A percentile compares a stretch with the other conserved stretches of the same genome.
Conservation (phyloP, 2,113 vertebrate genomes). For the Siniperca chuatsi region DNA sequence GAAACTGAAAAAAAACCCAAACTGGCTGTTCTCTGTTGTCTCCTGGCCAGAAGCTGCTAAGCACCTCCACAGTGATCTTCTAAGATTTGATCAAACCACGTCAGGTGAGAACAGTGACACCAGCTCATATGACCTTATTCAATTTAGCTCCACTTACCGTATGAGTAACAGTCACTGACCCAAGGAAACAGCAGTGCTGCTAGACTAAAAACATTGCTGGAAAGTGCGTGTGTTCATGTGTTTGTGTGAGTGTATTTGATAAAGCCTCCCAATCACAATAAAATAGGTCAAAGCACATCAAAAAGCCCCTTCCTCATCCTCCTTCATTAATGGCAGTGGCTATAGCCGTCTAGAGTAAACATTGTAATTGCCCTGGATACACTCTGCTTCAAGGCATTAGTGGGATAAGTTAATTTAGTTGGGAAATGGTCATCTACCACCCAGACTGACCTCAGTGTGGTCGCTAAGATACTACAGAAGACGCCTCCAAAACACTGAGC, state of each 20-base stretch:
- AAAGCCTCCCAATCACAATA: constrained; percentile 29
- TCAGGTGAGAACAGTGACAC: constrained; percentile 56
- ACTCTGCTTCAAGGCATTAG: constrained; percentile 50
- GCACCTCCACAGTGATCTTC: constrained; percentile 24
- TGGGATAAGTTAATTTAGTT: constrained; percentile 48
- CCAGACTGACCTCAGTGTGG: constrained; percentile 39
- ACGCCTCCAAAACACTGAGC: neutral
- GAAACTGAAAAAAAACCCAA: neutral
- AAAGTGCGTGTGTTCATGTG: constrained; percentile 31
- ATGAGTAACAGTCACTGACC: constrained; percentile 27
- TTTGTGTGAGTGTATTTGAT: constrained; percentile 36
- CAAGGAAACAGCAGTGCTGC: constrained; percentile 22
- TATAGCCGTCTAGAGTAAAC: constrained; percentile 39
- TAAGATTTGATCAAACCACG: constrained; percentile 65
- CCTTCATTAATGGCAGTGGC: constrained; percentile 39
- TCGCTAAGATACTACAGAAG: constrained; percentile 24
- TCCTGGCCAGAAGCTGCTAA: constrained; percentile 28
- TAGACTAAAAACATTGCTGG: constrained; percentile 40
- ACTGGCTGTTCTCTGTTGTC: neutral
- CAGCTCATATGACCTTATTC: constrained; percentile 60
- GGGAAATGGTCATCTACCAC: constrained; percentile 44
- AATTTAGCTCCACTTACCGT: constrained; percentile 47
- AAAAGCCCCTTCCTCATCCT: constrained; percentile 28
- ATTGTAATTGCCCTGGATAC: constrained; percentile 54
- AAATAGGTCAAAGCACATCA: constrained; percentile 35